Evolutionary conservation across 2,888 invertebrate species (phyloP), one percentile per base, ranked within the genome.

Genomic region (Chrysina gloriosa): DNA sequence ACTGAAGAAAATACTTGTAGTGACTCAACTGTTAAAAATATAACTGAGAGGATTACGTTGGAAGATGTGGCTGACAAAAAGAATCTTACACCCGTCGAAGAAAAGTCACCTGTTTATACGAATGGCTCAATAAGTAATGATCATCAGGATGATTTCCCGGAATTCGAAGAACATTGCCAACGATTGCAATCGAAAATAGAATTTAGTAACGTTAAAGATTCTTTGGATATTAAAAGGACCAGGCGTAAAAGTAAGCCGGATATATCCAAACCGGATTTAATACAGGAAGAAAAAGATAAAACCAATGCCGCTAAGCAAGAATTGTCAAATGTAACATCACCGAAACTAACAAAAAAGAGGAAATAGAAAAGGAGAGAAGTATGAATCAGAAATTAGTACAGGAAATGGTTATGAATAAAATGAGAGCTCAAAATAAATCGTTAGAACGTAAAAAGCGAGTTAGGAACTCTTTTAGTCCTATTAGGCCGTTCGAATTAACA

Each of bases 321-420:
- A n/a, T n/a, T n/a, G n/a, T n/a, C 72, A 65, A 73, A 72, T 11
- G 69, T 77, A 6, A 73, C 71, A 25, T 86, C 86, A 71, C 83
- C 85, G 71, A 86, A 85, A 19, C 67, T 82, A 14, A 81, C 82
- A 80, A 79, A 56, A 82, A 80, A 64, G 92, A 93, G 79, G 91
- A 92, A 83, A 87, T 95, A 31, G 90, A 91, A 71, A 89, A 91
- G 77, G 93, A 94, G 79, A 86, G 94, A 65, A 91, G 91, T 36
- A 91, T 93, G 78, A 94, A 95, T 82, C 94, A 94, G 72, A 92
- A 91, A 79, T 85, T 95, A 23, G 92, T 95, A 50, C 89, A 94
- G 76, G 90, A 94, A 79, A 85, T 95, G 83, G 91, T 95, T 61
- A 89, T 95, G 87, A 93, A 92, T 77, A 90, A 92, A 81, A 84